Evolutionary conservation across 2,113 vertebrate species (phyloP).

Genomic region (Pterocles orientalis): DNA sequence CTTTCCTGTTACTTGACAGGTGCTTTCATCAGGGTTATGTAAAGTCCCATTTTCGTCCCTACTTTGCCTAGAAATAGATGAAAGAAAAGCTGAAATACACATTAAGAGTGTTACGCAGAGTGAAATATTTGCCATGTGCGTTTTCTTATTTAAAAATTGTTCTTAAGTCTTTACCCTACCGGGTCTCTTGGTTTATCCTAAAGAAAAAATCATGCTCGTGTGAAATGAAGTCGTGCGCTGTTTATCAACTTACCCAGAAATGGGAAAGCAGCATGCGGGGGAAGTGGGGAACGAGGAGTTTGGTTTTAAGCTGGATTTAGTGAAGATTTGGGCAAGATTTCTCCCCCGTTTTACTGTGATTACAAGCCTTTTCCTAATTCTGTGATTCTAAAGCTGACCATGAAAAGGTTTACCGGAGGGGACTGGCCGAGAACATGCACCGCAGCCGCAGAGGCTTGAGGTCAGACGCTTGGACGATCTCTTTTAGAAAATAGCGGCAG

Average conservation of each 20-base stretch:
- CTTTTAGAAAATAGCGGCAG: not conserved
- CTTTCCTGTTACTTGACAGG: not conserved
- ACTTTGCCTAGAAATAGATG: constrained; percentile 13
- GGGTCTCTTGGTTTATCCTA: not conserved
- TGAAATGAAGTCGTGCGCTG: not conserved
- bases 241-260: not conserved
- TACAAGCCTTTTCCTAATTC: not conserved
- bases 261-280: not conserved
- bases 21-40: constrained; percentile 26
- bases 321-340: not conserved
- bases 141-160: not conserved
- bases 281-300: not conserved
- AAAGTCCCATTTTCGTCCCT: not conserved
- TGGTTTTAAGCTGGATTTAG: not conserved
- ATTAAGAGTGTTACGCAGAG: not conserved
- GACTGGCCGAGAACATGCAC: not conserved
- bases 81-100: not conserved
- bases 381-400: not conserved
- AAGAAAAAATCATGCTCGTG: not conserved
- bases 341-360: not conserved
- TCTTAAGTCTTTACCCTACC: not conserved
- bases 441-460: not conserved
- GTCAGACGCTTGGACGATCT: not conserved
- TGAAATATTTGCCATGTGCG: not conserved
- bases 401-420: not conserved